Evolutionary conservation across 2,113 vertebrate species (phyloP).

Genomic region (Ptyas mucosa): DNA sequence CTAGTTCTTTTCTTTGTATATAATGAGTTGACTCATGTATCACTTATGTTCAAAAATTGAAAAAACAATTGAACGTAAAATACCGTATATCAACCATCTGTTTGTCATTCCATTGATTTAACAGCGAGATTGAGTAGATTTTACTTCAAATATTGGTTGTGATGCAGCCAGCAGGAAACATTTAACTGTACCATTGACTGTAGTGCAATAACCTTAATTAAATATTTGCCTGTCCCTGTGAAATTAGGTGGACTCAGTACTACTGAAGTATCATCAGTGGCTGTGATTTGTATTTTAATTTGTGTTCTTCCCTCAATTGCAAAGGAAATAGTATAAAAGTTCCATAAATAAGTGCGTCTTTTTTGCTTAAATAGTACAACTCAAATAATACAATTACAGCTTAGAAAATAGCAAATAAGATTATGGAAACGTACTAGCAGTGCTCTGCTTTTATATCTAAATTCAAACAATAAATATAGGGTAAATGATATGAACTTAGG

Average conservation of each 20-base stretch:
- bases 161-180: neutral
- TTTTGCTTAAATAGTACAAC: neutral
- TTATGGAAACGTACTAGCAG: neutral
- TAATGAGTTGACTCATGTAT: neutral
- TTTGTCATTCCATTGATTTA: neutral
- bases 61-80: neutral
- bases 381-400: neutral
- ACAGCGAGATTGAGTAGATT: neutral
- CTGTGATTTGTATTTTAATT: neutral
- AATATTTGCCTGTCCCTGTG: neutral
- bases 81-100: neutral
- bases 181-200: neutral
- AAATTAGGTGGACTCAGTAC: neutral
- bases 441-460: neutral
- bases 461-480: neutral
- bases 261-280: neutral
- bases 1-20: neutral
- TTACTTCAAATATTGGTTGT: neutral
- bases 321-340: neutral
- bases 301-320: neutral
- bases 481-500: neutral
- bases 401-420: neutral
- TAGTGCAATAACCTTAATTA: neutral
- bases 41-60: neutral
- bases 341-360: neutral